These are phyloP conservation scores for Platycnemis pennipes DNA, from an alignment of 2,888 invertebrate species.

Conservation along the genomic window DNA sequence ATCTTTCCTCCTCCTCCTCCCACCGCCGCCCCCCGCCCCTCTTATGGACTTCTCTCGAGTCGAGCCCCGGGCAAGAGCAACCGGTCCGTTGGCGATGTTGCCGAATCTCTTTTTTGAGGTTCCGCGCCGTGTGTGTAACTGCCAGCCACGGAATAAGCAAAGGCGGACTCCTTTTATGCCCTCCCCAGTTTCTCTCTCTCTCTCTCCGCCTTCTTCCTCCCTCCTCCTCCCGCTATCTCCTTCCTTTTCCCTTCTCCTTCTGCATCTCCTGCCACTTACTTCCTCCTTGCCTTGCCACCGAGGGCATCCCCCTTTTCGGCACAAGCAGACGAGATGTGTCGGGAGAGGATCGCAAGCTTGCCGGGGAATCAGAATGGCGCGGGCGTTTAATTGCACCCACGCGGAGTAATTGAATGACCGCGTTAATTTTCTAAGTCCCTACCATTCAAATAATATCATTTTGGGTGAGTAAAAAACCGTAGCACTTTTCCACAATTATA, in stretches of 20 bases:
- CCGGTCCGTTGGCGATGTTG: conserved; percentile 60
- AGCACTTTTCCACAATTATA: too few species aligned
- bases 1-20: not conserved
- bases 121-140: not conserved
- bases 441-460: too few species aligned
- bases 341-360: not conserved
- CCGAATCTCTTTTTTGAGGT: conserved; percentile 26
- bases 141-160: not conserved
- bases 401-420: not conserved
- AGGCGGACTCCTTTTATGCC: conserved; percentile 13
- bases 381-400: not conserved
- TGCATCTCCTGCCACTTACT: not conserved
- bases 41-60: not conserved
- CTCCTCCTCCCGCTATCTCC: not conserved
- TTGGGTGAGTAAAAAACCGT: too few species aligned
- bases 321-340: not conserved
- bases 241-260: not conserved
- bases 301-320: not conserved
- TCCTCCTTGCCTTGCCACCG: not conserved
- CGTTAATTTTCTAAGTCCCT: too few species aligned
- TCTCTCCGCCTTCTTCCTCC: not conserved
- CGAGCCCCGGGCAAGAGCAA: conserved; percentile 60
- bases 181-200: not conserved
- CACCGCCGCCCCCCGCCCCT: not conserved
- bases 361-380: too few species aligned